Percentiles rank a stretch among this genome's conserved stretches.
These are phyloP conservation scores for Fragum whitleyi DNA, from an alignment of 2,888 invertebrate species.

Conservation along the genomic window DNA sequence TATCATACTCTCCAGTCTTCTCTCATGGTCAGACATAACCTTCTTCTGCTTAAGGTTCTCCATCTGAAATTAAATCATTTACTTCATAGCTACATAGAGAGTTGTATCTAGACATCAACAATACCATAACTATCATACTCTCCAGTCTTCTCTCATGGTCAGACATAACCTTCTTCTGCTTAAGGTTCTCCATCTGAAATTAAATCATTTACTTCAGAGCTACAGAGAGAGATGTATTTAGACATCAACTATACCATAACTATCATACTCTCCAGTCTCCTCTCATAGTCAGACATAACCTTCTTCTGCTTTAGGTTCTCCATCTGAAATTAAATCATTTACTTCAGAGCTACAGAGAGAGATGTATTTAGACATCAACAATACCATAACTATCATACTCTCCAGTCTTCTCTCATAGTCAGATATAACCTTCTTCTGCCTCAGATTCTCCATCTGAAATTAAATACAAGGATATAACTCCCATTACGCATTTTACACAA, in stretches of 20 bases:
- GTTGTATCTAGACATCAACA: neutral
- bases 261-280: slow-evolving; percentile 13
- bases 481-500: no score
- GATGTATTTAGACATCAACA: neutral
- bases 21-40: neutral
- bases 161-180: slow-evolving; percentile 2
- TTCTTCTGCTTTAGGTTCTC: slow-evolving; percentile 4
- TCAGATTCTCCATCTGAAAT: neutral
- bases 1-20: slow-evolving; percentile 14
- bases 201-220: no score
- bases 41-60: slow-evolving; percentile 5
- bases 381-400: neutral
- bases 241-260: neutral
- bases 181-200: neutral
- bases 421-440: neutral
- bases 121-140: neutral
- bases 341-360: no score
- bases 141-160: slow-evolving; percentile 10
- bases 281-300: slow-evolving; percentile 2
- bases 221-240: no score
- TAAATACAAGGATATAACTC: no score
- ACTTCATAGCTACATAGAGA: no score
- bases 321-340: neutral
- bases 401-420: slow-evolving; percentile 7
- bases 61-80: neutral